Base-by-base conservation (phyloP, 2,888 invertebrate species). In the Acleris laterana region DNA sequence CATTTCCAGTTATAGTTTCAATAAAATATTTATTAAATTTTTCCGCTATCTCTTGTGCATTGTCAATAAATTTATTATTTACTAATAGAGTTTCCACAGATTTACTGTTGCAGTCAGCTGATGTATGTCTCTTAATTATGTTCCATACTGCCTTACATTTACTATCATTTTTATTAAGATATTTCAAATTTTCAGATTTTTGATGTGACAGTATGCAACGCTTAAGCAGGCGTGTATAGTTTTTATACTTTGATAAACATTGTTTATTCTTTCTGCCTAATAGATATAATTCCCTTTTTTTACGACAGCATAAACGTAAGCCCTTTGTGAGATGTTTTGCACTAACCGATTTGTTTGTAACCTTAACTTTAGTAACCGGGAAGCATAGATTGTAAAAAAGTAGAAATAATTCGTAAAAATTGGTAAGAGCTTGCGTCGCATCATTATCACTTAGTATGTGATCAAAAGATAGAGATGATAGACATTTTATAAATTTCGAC, bases 121-220 rank as follows among this genome's bases (percentile, higher is more conserved):
- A 1, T 22, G 13, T 51, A 51, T 25, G 5, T 22, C 5, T 22
- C 25, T 51, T 51, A 16, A 25, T 51, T 25, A 51, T 16, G 11
- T 51, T 51, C 51, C 51, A 51, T 13, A 25, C 51, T 25, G 25
- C 25, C 51, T 51, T 51, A 25, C 51, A 51, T 51, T 51, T 51
- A 25, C 22, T 51, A 1, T 25, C 11, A 25, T 13, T 25, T 51
- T 51, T 25, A 16, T n/a, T 25, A 16, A 51, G 22, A 16, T 25
- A 51, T 25, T 51, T 51, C 13, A 25, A 13, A 3, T 51, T 51
- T 51, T 51, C 25, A 1, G 25, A 5, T 25, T 25, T 51, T 51
- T 16, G 51, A 25, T 51, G 25, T 16, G 51, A 51, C 5, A 25
- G 16, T 51, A 51, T 25, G 19, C 51, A 51, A 22, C 25, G 7